Percentiles rank a stretch among this genome's conserved stretches.
Evolutionary conservation across 2,113 vertebrate genomes (phyloP).

Genomic region (Corythornis vintsioides): DNA sequence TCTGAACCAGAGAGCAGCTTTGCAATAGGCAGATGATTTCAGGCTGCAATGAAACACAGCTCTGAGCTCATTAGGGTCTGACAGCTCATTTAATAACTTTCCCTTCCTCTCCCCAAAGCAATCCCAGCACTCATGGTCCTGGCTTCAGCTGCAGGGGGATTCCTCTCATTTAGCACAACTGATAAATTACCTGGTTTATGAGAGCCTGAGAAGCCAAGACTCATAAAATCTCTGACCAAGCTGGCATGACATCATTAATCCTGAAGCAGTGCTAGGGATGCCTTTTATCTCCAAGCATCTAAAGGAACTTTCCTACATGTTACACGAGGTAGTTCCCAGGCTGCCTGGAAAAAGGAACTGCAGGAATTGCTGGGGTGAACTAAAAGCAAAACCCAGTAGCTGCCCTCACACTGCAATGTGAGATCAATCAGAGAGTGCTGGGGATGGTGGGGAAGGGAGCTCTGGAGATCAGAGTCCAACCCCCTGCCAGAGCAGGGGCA

Average conservation of each 20-base stretch:
- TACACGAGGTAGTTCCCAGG: not conserved
- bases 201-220: conserved; percentile 25
- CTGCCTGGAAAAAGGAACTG: not conserved
- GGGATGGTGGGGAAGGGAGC: too few species aligned
- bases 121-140: not conserved
- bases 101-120: not conserved
- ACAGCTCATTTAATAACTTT: not conserved
- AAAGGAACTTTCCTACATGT: not conserved
- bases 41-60: not conserved
- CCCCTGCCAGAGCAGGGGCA: too few species aligned
- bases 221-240: conserved; percentile 20
- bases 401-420: not conserved
- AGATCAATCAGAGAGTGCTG: too few species aligned
- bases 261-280: not conserved
- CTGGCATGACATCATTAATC: conserved; percentile 7
- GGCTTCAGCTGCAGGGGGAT: conserved; percentile 7
- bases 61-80: not conserved
- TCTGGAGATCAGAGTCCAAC: too few species aligned
- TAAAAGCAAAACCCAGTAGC: not conserved
- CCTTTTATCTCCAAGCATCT: conserved; percentile 14
- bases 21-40: not conserved
- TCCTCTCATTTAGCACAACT: conserved; percentile 38
- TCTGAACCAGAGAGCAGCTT: not conserved
- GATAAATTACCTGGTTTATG: conserved; percentile 43
- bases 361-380: not conserved